Base-by-base conservation (phyloP, 35 echinoderm and acorn worm genomes). In the Patiria miniata region DNA sequence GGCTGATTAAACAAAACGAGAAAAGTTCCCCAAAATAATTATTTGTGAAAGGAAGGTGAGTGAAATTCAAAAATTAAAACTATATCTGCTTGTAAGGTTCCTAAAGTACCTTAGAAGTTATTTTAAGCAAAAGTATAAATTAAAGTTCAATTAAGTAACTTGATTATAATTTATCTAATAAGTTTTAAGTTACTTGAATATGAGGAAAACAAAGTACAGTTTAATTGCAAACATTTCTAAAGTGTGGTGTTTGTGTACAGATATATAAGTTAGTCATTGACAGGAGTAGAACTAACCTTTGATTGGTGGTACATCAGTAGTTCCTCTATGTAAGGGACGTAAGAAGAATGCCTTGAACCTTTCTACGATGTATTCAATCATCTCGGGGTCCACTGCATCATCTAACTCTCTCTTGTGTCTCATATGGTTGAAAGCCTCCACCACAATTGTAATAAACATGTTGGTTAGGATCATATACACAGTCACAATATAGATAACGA, bases 391-490 rank as follows among this genome's bases (percentile, higher is more conserved):
- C 15, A 40, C 69, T 7, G 59, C 59, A 32, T 58, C 82, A 36
- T 36, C 19, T 8, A 39, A 39, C 29, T 39, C 81, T 21, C 29
- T 16, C 61, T n/a, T 28, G 39, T 4, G 7, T 38, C 69, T 79
- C 33, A 90, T 68, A 3, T 58, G 44, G 8, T 28, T 47, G 79
- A 90, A 90, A 12, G 88, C 88, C 81, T 90, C 88, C 1, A 52
- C 42, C 8, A 92, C 68, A 51, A 92, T 88, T 1, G 90, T 92
- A 39, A 92, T 78, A 57, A 92, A 86, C 90, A 92, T 92, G 36
- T 92, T 92, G 12, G 78, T 79, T 53, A 92, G 19, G 32, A 92
- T 92, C 26, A 86, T 81, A 29, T 88, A 92, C 23, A 82, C 55
- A 9, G 84, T 39, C 21, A 92, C 37, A 21, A 92, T 92, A 58